Percentiles rank a stretch among this genome's conserved stretches.
Evolutionary conservation across 2,888 invertebrate genomes (phyloP).

Genomic region (Lampropteryx suffumata): DNA sequence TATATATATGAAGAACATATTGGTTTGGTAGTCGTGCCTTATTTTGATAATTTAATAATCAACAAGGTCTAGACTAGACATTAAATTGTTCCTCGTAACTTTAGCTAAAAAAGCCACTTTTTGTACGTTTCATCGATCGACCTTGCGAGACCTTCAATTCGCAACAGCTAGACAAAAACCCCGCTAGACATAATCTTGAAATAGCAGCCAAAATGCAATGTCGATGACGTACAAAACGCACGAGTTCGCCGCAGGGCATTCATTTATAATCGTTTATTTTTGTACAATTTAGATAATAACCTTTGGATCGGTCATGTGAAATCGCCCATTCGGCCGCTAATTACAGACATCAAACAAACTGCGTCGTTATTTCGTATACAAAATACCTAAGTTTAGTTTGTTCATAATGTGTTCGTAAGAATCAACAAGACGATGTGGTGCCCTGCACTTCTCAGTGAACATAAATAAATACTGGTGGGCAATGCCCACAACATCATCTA

Average conservation of each 20-base stretch:
- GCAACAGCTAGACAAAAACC: slow-evolving; percentile 43
- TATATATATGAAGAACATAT: too few relatives aligned
- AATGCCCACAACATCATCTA: too few relatives aligned
- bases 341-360: slow-evolving; percentile 40
- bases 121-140: slow-evolving; percentile 36
- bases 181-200: slow-evolving; percentile 33
- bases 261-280: slow-evolving; percentile 47
- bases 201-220: slow-evolving; percentile 49
- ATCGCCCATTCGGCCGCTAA: slow-evolving; percentile 46
- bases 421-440: too few relatives aligned
- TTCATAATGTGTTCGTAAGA: too few relatives aligned
- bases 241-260: slow-evolving; percentile 49
- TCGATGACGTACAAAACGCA: slow-evolving; percentile 51
- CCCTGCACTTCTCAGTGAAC: too few relatives aligned
- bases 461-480: too few relatives aligned
- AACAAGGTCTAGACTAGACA: slow-evolving; percentile 7
- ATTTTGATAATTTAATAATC: too few relatives aligned
- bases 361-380: slow-evolving; percentile 24
- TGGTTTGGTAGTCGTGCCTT: too few relatives aligned
- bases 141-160: slow-evolving; percentile 51
- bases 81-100: slow-evolving; percentile 18
- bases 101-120: slow-evolving; percentile 22
- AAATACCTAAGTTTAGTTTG: not conserved
- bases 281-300: slow-evolving; percentile 60
- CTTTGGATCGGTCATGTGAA: slow-evolving; percentile 42